phyloP scores from a whole-genome alignment of 2,797 vertebrate genomes.

The Rhodeus uyekii region DNA sequence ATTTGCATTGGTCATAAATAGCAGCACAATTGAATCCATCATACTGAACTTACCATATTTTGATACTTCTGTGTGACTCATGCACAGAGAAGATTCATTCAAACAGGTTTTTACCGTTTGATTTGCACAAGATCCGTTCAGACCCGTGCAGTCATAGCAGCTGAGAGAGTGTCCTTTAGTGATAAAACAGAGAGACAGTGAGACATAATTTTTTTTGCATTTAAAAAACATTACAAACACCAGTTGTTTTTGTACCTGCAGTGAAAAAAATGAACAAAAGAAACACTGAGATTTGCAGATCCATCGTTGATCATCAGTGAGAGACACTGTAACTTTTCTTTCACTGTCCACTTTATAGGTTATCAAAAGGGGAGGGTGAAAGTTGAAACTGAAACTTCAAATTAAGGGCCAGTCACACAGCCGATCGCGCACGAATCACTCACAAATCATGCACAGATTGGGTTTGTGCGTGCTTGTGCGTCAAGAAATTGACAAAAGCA shows the following conservation, averaged over 20 bases:
- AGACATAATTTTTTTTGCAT: neutral
- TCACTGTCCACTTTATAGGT: neutral
- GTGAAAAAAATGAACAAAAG: neutral
- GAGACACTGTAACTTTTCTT: too few species aligned
- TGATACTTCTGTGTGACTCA: neutral
- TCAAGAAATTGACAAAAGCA: too few species aligned
- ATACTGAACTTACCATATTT: neutral
- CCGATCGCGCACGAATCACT: too few species aligned
- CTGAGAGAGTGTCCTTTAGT: neutral
- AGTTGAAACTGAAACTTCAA: too few species aligned
- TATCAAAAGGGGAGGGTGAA: too few species aligned
- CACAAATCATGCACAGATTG: too few species aligned
- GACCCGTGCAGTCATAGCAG: neutral
- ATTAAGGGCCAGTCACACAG: too few species aligned
- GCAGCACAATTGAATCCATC: neutral
- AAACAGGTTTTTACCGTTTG: neutral
- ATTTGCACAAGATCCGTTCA: neutral
- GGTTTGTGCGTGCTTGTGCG: too few species aligned
- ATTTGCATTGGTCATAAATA: too few species aligned
- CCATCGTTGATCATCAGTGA: neutral
- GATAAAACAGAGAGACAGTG: neutral
- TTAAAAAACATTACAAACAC: neutral
- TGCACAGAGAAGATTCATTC: neutral
- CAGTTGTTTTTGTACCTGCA: constrained; percentile 1
- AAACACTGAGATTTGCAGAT: neutral